Evolutionary conservation across 2,113 vertebrate genomes (phyloP).

Genomic region (Notothenia coriiceps): DNA sequence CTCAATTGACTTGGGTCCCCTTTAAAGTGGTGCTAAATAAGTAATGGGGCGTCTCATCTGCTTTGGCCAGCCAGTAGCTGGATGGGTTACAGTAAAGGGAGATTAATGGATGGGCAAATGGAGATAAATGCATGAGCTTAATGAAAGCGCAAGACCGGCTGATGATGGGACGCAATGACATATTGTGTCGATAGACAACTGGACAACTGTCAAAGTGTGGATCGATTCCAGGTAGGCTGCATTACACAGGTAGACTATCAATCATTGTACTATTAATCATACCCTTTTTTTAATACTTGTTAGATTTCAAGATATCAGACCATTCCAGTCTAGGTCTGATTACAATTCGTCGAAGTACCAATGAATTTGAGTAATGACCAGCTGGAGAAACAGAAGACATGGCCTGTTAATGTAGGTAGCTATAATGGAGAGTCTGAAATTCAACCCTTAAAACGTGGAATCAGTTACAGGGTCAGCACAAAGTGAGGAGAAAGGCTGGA

Average conservation of each 20-base stretch:
- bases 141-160: conserved; percentile 21
- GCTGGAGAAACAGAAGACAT: not conserved
- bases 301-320: not conserved
- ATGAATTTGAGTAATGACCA: conserved; percentile 38
- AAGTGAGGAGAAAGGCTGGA: conserved; percentile 12
- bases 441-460: not conserved
- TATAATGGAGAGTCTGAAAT: conserved; percentile 18
- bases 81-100: conserved; percentile 75
- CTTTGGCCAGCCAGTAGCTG: conserved; percentile 55
- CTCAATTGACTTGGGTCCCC: conserved; percentile 71
- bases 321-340: not conserved
- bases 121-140: conserved; percentile 64
- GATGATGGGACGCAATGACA: conserved; percentile 40
- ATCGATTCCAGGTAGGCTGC: conserved; percentile 8
- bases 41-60: conserved; percentile 78
- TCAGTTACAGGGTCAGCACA: conserved; percentile 13
- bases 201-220: conserved; percentile 33
- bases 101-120: conserved; percentile 72
- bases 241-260: conserved; percentile 3
- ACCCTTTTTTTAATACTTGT: conserved; percentile 1
- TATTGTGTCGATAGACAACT: conserved; percentile 10
- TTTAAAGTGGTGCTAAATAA: conserved; percentile 82
- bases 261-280: conserved; percentile 11
- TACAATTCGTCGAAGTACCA: conserved; percentile 22
- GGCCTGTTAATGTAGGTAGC: not conserved